Conservation (phyloP, 2,888 invertebrate species). For the Cistogaster globosa region DNA sequence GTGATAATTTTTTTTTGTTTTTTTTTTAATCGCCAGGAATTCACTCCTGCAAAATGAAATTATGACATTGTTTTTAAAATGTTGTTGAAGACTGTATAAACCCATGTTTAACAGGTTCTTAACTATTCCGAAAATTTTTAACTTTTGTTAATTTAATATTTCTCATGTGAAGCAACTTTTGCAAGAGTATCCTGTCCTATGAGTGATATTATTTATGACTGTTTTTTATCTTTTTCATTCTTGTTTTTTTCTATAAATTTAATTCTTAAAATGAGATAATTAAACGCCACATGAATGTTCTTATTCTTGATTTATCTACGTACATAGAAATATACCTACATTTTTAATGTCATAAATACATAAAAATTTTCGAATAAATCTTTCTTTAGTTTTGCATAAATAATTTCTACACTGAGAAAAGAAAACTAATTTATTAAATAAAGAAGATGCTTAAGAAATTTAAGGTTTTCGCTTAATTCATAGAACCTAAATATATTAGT, state of each 20-base stretch:
- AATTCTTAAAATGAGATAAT: constrained; percentile 51
- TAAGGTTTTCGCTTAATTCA: too few relatives aligned
- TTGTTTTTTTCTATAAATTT: background rate
- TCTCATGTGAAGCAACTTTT: background rate
- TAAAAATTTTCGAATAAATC: background rate
- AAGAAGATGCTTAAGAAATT: too few relatives aligned
- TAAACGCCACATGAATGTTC: constrained; percentile 18
- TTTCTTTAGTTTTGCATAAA: background rate
- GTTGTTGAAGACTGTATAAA: too few relatives aligned
- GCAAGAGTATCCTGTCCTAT: background rate
- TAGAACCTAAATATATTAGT: too few relatives aligned
- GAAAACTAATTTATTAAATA: too few relatives aligned
- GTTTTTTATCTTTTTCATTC: background rate
- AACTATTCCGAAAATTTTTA: too few relatives aligned
- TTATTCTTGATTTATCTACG: too few relatives aligned
- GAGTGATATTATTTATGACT: background rate
- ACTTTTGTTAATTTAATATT: background rate
- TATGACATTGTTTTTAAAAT: too few relatives aligned
- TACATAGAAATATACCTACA: too few relatives aligned
- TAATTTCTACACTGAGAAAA: too few relatives aligned
- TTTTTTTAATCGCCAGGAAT: constrained; percentile 5
- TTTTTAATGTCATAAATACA: background rate
- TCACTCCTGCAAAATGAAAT: constrained; percentile 5
- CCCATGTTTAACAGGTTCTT: too few relatives aligned
- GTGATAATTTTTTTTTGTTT: background rate